A percentile compares a stretch with the other conserved stretches of the same genome.
Conservation (phyloP, 2,888 invertebrate species). For the Tanaodytes sp. region DNA sequence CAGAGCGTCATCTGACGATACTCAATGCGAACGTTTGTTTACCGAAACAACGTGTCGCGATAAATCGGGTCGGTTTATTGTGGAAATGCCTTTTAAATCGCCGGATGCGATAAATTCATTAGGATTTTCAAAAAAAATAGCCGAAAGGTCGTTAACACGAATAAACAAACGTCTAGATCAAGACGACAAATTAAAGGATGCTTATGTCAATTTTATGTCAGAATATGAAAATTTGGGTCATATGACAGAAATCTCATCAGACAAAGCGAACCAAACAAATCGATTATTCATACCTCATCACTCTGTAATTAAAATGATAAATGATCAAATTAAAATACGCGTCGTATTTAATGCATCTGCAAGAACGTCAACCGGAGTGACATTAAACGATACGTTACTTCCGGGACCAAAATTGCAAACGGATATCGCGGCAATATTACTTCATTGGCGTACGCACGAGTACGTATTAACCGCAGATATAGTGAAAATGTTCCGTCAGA, state of each 20-base stretch:
- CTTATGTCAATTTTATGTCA: neutral
- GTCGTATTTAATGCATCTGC: neutral
- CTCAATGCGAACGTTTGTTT: neutral
- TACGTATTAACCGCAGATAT: neutral
- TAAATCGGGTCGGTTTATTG: neutral
- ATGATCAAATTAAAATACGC: neutral
- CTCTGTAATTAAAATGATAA: neutral
- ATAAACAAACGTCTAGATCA: neutral
- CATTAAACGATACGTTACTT: neutral
- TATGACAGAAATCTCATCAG: neutral
- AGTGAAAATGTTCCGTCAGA: neutral
- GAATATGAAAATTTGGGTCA: neutral
- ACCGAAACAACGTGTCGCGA: neutral
- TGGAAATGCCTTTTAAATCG: neutral
- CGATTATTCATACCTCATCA: conserved; percentile 1
- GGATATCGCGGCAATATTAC: neutral
- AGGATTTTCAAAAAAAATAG: neutral
- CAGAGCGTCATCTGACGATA: neutral
- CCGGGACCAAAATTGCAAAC: neutral
- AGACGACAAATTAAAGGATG: neutral
- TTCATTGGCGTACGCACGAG: neutral
- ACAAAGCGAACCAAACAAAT: neutral
- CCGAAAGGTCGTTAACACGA: neutral
- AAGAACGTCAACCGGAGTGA: neutral
- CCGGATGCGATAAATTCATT: neutral